Base-by-base conservation (phyloP, 2,888 invertebrate species). In the Dolichomitus sp. region DNA sequence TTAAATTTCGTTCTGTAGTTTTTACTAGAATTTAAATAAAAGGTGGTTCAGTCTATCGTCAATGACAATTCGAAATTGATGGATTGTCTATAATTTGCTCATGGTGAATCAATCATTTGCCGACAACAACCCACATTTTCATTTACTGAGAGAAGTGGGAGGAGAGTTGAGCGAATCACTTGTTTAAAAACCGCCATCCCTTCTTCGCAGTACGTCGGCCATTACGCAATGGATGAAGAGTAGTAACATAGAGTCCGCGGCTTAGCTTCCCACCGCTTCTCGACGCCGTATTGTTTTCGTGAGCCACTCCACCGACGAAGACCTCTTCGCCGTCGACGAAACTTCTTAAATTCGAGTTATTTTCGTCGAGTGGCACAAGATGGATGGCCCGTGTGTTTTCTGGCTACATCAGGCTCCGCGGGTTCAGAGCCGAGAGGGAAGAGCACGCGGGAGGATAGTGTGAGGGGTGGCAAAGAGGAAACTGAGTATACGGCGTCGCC, bases 341-440 rank as follows among this genome's bases (percentile, higher is more conserved):
- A 91, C 91, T 91, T 91, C 90, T 92, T 91, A 91, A 93, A 92
- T 90, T 91, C 90, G 89, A 89, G 92, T 91, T 93, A 93, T 92
- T 93, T 92, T 90, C 88, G 91, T 90, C 88, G 87, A 87, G 88
- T 88, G 88, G 84, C 87, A 85, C 86, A 92, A 92, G 92, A 93
- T 89, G 91, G 87, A 93, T 92, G 90, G 91, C 89, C 87, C 91
- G 89, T 89, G 88, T 90, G 89, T 87, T 86, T 88, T 88, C 87
- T 85, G 86, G 84, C 84, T 89, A 88, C 87, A 88, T 88, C 83
- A 77, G 77, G 81, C 78, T 80, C 54, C 70, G 78, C 82, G 83
- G 74, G 42, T 72, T 77, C 81, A 52, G 75, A 80, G 50, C 78
- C 74, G 80, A 74, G 27, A 74, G 57, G 72, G 65, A 78, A 61